These are phyloP conservation scores for Psittacara wagleri DNA, from an alignment of 2,113 vertebrate species.

Conservation along the genomic window DNA sequence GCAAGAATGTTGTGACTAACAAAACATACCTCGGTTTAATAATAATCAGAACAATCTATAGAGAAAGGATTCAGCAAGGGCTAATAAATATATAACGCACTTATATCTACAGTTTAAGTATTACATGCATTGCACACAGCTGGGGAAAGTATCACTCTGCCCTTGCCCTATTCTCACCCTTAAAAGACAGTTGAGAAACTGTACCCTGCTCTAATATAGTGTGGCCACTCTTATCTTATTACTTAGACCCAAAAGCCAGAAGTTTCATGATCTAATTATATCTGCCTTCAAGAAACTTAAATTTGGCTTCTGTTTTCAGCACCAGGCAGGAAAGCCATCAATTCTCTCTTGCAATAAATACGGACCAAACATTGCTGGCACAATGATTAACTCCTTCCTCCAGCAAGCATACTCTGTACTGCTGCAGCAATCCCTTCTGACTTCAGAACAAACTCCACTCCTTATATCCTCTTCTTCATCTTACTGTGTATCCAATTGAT, in stretches of 20 bases:
- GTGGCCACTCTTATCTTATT: not conserved
- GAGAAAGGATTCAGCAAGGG: not conserved
- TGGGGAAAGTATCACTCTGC: not conserved
- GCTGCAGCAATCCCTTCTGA: not conserved
- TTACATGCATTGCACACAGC: not conserved
- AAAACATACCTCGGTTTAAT: not conserved
- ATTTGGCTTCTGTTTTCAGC: conserved; percentile 52
- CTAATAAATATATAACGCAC: not conserved
- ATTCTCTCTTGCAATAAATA: conserved; percentile 28
- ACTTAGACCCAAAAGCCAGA: conserved; percentile 36
- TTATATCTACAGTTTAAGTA: not conserved
- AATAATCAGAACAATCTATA: not conserved
- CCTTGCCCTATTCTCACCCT: not conserved
- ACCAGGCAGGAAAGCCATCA: conserved; percentile 39
- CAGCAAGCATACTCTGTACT: not conserved
- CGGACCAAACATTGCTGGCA: not conserved
- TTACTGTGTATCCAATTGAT: not conserved
- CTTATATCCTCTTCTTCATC: not conserved
- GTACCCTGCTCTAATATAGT: not conserved
- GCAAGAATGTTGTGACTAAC: not conserved
- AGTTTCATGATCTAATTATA: conserved; percentile 50
- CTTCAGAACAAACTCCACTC: not conserved
- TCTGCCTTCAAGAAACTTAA: conserved; percentile 48
- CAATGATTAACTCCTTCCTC: conserved; percentile 52
- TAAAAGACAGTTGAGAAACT: not conserved